These are phyloP conservation scores for Dromaius novaehollandiae DNA, from an alignment of 2,113 vertebrate species.

Conservation along the genomic window DNA sequence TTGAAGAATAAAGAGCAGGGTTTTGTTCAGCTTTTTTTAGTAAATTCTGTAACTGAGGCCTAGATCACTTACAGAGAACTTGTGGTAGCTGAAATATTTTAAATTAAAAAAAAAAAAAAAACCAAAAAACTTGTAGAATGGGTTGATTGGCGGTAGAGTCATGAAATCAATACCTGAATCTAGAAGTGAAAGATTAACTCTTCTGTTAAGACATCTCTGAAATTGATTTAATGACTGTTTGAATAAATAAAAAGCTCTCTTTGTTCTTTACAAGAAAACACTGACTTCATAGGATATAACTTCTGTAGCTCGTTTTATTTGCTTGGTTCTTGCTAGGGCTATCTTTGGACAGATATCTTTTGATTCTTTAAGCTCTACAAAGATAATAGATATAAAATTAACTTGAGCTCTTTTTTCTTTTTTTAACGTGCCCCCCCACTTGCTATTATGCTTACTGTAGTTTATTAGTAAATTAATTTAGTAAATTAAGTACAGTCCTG, in stretches of 20 bases:
- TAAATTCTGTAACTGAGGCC: neutral
- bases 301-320: neutral
- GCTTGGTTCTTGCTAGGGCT: neutral
- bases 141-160: neutral
- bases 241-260: neutral
- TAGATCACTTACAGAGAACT: neutral
- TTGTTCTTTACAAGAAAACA: neutral
- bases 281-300: neutral
- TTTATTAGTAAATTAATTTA: neutral
- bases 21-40: neutral
- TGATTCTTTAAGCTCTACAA: too few species aligned
- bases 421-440: neutral
- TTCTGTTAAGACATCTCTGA: neutral
- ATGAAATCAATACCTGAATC: neutral
- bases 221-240: neutral
- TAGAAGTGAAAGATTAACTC: neutral
- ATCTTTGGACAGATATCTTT: too few species aligned
- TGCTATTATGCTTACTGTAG: neutral
- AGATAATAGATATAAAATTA: neutral
- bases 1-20: neutral
- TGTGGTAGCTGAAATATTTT: neutral
- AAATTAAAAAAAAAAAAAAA: neutral
- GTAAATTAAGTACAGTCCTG: neutral
- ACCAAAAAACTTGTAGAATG: accelerated
- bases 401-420: neutral